phyloP scores from a whole-genome alignment of 2,797 vertebrate genomes.

The Sebastes kiyomatsui region DNA sequence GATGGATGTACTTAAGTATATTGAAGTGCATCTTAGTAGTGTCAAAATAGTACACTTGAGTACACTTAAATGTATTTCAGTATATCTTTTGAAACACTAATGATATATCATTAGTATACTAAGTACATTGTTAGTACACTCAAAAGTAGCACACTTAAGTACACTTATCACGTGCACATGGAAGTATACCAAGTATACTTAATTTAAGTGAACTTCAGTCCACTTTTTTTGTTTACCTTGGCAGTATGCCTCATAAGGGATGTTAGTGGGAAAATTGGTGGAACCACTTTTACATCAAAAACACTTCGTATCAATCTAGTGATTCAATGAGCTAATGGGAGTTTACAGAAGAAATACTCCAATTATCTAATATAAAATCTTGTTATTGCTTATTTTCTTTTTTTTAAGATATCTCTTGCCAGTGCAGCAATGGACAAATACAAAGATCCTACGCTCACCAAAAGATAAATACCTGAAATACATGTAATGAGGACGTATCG shows the following conservation, averaged over 20 bases:
- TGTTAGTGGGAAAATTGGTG: not conserved
- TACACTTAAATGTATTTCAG: too few relatives aligned
- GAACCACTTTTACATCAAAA: not conserved
- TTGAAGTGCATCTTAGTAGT: too few relatives aligned
- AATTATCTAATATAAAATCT: not conserved
- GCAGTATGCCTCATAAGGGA: not conserved
- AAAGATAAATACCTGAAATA: slow-evolving; percentile 18
- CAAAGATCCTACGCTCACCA: not conserved
- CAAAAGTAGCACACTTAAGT: too few relatives aligned
- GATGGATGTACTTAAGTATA: too few relatives aligned
- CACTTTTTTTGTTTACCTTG: too few relatives aligned
- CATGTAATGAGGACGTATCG: slow-evolving; percentile 49
- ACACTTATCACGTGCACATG: too few relatives aligned
- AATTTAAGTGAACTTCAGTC: too few relatives aligned
- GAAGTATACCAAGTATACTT: too few relatives aligned
- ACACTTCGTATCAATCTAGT: not conserved
- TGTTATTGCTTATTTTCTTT: not conserved
- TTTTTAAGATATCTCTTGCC: not conserved
- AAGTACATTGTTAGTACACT: too few relatives aligned
- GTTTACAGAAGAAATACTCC: not conserved
- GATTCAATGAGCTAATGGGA: not conserved
- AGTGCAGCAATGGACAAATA: not conserved
- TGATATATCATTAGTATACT: too few relatives aligned
- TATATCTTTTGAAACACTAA: too few relatives aligned
- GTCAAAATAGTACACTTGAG: too few relatives aligned